Evolutionary conservation across 2,797 vertebrate species (phyloP).

Genomic region (Poeciliopsis turneri): DNA sequence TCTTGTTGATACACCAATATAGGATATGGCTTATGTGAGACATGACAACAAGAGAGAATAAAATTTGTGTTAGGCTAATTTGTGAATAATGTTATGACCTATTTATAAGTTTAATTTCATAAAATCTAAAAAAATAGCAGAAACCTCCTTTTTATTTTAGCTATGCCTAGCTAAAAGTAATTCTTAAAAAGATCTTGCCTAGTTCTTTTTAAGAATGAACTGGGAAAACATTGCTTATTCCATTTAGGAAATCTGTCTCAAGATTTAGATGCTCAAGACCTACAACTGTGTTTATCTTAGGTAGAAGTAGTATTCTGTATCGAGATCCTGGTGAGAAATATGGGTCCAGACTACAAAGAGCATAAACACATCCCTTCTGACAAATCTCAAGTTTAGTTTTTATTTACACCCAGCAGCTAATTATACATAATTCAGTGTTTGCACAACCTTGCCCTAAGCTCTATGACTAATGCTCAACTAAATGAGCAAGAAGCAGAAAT

Average conservation of each 20-base stretch:
- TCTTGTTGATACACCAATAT: neutral
- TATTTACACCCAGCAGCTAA: constrained; percentile 51
- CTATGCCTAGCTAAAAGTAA: no score
- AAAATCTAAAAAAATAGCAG: neutral
- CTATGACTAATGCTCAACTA: constrained; percentile 19
- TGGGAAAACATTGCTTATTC: constrained; percentile 16
- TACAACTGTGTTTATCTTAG: constrained; percentile 28
- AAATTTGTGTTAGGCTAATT: neutral
- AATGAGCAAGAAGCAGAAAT: constrained; percentile 21
- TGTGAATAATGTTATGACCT: neutral
- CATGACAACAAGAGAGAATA: neutral
- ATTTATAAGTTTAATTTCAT: neutral
- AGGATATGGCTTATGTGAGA: neutral
- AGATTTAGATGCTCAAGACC: constrained; percentile 35
- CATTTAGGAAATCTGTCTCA: constrained; percentile 60
- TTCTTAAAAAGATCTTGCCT: no score
- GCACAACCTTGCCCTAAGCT: constrained; percentile 49
- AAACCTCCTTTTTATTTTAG: neutral
- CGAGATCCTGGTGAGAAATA: constrained; percentile 29
- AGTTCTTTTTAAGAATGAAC: neutral
- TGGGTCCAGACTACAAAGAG: constrained; percentile 35
- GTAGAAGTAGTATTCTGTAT: constrained; percentile 19
- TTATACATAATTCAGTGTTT: constrained; percentile 74
- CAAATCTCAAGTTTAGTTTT: constrained; percentile 58
- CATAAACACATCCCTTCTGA: constrained; percentile 46